Evolutionary conservation across 1,140 invertebrate genomes (phyloP), one percentile per base, ranked within the genome.

Genomic region (Papilio polytes): DNA sequence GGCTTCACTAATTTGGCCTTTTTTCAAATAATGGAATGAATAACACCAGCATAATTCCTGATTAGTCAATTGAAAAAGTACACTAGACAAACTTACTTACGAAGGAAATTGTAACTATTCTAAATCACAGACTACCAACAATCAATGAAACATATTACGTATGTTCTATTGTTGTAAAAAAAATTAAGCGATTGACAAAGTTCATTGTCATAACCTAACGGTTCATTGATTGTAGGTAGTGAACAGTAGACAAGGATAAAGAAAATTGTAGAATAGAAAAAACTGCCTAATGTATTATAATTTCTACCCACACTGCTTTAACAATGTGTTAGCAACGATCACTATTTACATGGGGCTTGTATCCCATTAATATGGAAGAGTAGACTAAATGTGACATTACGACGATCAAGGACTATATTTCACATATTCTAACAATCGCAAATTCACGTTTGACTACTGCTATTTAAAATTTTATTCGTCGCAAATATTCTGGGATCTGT

Each of bases 141-240:
- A 8, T 41, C 31, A 31, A 66, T 66, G 4, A 48, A 51, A 76
- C 74, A 51, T 9, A 13, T 48, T 13, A 48, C 20, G 44, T 22
- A 74, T 36, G 44, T n/a, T n/a, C n/a, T n/a, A n/a, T 20, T 4
- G 0, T 2, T 36, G 36, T 36, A 70, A 1, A 31, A 66, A 70
- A 15, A 26, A 10, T 10, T 3, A 31, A 13, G 10, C 22, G 20
- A 15, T 31, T 36, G 26, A 31, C 63, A 31, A 70, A 70, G 63
- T 31, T 31, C 26, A 36, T 70, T 31, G 26, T 31, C 26, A 1
- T 31, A 36, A 26, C 12, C 1, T 70, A 70, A 78, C 77, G 31
- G 77, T 78, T 20, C 10, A 26, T 4, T 66, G 9, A 46, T 41
- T 63, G 77, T 78, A 66, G 77, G 77, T 78, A 56, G 77, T 63